Base-by-base conservation (phyloP, 2,888 invertebrate genomes). In the Eupithecia exiguata region DNA sequence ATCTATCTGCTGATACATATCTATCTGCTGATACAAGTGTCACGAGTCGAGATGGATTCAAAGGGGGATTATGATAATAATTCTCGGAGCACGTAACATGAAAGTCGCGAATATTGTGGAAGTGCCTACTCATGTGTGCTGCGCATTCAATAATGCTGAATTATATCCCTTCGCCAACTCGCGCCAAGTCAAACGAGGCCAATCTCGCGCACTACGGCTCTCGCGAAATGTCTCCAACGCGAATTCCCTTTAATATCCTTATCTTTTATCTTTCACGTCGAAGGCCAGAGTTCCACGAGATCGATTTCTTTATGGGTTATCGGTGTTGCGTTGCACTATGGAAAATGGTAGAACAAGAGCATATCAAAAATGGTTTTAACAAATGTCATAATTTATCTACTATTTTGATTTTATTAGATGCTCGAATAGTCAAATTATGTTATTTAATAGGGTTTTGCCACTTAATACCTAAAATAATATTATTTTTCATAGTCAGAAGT, bases 11-110 rank as follows among this genome's bases (percentile, higher is more conserved):
- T 30, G 30, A 30, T 30, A 30, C 53, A 53, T 25, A 25, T 25
- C 58, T 25, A 58, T 25, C 25, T 25, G 78, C 81, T 80, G 83
- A 84, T 84, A 84, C 82, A 83, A 80, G 79, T 82, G 87, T 82
- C 83, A 82, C 79, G 77, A 58, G 69, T 79, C 82, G 80, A 79
- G 77, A 82, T 74, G 73, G 75, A 80, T 79, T 83, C 83, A 82
- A 84, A 84, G 80, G 82, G 78, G 76, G 80, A 84, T 86, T 84
- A 84, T 79, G 81, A 85, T 83, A 83, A 86, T 86, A 84, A 82
- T 83, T 83, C 79, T 75, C 80, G 78, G 78, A 81, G 81, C 75
- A 74, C 82, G 83, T 80, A 71, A 84, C 80, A 80, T 87, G 81
- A 87, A 84, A 87, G 82, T 62, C 62, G 68, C 67, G 66, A 74